A percentile compares a stretch with the other conserved stretches of the same genome.
Evolutionary conservation across 2,888 invertebrate species (phyloP).

Genomic region (Drosophila multiciliata): DNA sequence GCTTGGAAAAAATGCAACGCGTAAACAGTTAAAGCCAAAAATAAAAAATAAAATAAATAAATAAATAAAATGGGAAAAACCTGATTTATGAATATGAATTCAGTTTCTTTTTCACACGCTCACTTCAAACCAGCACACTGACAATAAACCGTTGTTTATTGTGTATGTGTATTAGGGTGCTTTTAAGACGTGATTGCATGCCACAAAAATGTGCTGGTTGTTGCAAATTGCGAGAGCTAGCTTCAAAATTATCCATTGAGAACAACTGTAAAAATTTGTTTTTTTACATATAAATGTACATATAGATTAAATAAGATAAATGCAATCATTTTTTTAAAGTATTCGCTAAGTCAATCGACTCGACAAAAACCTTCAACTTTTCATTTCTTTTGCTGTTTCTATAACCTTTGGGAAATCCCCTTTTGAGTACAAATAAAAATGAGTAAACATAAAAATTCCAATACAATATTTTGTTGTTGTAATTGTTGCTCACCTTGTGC

Average conservation of each 20-base stretch:
- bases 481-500: conserved; percentile 50
- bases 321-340: not conserved
- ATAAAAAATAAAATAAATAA: conserved; percentile 20
- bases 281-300: not conserved
- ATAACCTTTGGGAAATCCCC: conserved; percentile 11
- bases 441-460: conserved; percentile 3
- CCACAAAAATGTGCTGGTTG: not conserved
- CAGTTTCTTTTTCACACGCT: conserved; percentile 63
- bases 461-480: not conserved
- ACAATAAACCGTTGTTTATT: conserved; percentile 7
- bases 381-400: not conserved
- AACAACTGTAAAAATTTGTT: not conserved
- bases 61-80: conserved; percentile 67
- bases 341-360: not conserved
- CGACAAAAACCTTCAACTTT: not conserved
- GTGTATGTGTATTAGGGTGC: conserved; percentile 18
- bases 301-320: not conserved
- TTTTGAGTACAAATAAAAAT: not conserved
- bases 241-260: not conserved
- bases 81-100: conserved; percentile 72
- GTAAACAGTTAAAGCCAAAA: conserved; percentile 17
- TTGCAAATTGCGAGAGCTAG: not conserved
- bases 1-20: conserved; percentile 41
- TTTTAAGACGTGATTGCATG: conserved; percentile 27
- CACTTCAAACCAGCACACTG: conserved; percentile 11